phyloP scores from a whole-genome alignment of 2,888 invertebrate genomes.

The Vannuccia rotundouncinata region DNA sequence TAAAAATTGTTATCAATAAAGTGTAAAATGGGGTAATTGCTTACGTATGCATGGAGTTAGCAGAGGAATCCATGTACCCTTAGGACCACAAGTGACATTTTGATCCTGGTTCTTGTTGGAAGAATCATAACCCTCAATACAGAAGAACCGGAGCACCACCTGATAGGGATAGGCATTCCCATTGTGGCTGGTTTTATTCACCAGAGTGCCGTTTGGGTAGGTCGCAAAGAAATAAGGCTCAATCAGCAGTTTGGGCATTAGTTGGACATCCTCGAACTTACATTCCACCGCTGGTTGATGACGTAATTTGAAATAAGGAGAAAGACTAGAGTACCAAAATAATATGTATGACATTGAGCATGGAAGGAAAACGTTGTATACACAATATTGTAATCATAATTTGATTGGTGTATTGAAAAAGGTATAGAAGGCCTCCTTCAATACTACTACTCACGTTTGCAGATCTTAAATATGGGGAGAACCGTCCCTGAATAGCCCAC shows the following conservation, averaged over 20 bases:
- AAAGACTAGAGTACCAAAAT: too few species aligned
- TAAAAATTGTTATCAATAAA: too few species aligned
- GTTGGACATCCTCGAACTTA: background rate
- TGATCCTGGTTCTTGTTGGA: slow-evolving; percentile 1
- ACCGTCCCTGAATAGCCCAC: background rate
- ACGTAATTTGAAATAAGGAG: too few species aligned
- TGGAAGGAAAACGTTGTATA: too few species aligned
- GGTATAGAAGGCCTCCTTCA: too few species aligned
- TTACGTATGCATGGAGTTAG: slow-evolving; percentile 32
- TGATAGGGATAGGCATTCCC: slow-evolving; percentile 27
- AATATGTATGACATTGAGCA: too few species aligned
- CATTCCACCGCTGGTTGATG: background rate
- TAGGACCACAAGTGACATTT: slow-evolving; percentile 10
- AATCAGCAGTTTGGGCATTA: background rate
- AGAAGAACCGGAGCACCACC: slow-evolving; percentile 7
- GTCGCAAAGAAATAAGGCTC: background rate
- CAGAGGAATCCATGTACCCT: slow-evolving; percentile 31
- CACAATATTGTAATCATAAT: too few species aligned
- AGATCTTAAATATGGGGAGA: slow-evolving; percentile 12
- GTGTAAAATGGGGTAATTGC: too few species aligned
- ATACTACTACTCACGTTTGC: slow-evolving; percentile 36
- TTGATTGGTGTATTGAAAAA: too few species aligned
- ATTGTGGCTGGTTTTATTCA: slow-evolving; percentile 10
- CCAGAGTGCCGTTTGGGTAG: slow-evolving; percentile 4
- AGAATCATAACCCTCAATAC: slow-evolving; percentile 18